Conservation (phyloP, 2,888 invertebrate genomes). For the Autographa pulchrina region DNA sequence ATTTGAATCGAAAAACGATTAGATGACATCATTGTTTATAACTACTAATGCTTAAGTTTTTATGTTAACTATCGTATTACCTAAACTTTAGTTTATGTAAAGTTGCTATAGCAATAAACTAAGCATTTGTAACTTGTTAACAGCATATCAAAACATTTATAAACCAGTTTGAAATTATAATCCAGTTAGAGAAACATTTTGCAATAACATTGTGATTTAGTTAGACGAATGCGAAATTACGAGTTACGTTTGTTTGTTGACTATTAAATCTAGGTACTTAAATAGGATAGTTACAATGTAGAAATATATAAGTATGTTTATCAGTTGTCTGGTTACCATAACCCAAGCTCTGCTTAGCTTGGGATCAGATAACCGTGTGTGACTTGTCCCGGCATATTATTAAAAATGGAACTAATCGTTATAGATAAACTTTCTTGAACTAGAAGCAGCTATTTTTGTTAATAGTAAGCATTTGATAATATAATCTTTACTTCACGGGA, state of each 20-base stretch:
- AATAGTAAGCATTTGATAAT: neutral
- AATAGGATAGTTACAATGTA: slow-evolving; percentile 43
- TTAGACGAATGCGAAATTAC: slow-evolving; percentile 21
- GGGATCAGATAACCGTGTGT: too few species aligned
- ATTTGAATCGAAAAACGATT: too few species aligned
- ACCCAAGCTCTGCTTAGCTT: too few species aligned
- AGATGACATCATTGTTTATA: neutral
- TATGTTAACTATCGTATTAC: neutral
- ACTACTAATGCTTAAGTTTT: neutral
- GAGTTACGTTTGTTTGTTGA: slow-evolving; percentile 40
- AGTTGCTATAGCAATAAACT: slow-evolving; percentile 27
- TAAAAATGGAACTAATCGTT: slow-evolving; percentile 38
- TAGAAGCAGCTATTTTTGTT: neutral
- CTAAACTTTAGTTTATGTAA: slow-evolving; percentile 13
- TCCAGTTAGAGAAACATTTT: slow-evolving; percentile 26
- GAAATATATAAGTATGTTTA: too few species aligned
- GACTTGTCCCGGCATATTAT: too few species aligned
- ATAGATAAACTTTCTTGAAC: neutral
- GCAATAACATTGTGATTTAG: slow-evolving; percentile 30
- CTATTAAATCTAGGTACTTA: slow-evolving; percentile 36
- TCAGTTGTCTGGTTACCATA: too few species aligned
- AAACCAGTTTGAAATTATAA: slow-evolving; percentile 45
- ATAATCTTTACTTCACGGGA: neutral
- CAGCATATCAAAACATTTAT: slow-evolving; percentile 45
- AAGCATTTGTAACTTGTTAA: slow-evolving; percentile 29